phyloP scores from a whole-genome alignment of 2,113 vertebrate species.

The human (Homo sapiens) region DNA sequence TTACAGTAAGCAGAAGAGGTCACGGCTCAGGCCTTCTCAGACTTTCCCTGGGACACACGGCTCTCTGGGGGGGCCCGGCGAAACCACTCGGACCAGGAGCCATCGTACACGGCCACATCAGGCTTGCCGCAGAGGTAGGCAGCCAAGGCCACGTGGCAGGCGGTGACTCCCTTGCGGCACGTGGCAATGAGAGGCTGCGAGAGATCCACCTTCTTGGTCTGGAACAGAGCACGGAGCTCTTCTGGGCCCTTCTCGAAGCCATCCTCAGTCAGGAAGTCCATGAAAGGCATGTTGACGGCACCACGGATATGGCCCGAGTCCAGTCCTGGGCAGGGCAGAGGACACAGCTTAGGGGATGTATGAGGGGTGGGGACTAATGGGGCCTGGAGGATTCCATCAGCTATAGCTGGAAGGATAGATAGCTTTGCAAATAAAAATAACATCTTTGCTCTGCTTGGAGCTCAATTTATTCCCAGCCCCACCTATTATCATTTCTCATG shows the following conservation, averaged over 20 bases:
- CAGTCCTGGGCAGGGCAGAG: conserved; percentile 81
- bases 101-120: conserved; percentile 91
- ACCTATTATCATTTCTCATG: accelerated
- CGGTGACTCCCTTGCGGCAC: conserved; percentile 94
- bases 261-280: conserved; percentile 86
- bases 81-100: conserved; percentile 96
- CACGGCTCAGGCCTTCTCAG: conserved; percentile 71
- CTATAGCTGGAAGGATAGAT: neutral
- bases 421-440: neutral
- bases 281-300: conserved; percentile 93
- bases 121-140: conserved; percentile 92
- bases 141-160: conserved; percentile 92
- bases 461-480: neutral
- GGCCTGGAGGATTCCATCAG: neutral
- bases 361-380: accelerated
- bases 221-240: conserved; percentile 88
- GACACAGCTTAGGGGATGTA: neutral
- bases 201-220: conserved; percentile 87
- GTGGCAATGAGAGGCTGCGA: conserved; percentile 86
- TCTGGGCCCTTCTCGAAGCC: conserved; percentile 88
- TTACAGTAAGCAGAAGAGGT: accelerated
- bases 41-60: conserved; percentile 86
- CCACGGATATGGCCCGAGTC: conserved; percentile 93
- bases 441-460: neutral
- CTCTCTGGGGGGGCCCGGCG: conserved; percentile 86